Conservation (phyloP, 53 echinoderm and acorn worm genomes). For the Hippasteria phrygiana region DNA sequence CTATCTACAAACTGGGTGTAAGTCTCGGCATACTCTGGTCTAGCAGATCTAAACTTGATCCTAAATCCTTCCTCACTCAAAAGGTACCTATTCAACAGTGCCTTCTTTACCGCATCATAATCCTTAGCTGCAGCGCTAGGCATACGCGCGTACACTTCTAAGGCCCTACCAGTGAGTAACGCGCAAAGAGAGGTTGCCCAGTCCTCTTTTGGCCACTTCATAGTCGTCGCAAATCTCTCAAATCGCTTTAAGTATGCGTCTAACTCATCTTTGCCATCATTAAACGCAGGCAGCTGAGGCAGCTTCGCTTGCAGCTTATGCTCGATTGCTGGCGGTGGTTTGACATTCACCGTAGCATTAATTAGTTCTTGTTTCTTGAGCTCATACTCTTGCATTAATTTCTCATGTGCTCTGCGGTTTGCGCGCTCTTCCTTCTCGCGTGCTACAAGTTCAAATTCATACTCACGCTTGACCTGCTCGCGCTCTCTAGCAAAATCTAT, state of each 20-base stretch:
- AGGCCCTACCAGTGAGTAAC: conserved; percentile 28
- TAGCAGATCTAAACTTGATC: conserved; percentile 44
- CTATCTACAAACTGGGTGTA: conserved; percentile 46
- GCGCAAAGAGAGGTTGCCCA: conserved; percentile 41
- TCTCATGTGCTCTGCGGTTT: conserved; percentile 6
- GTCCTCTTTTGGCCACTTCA: conserved; percentile 9
- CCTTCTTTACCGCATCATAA: conserved; percentile 16
- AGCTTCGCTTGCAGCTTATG: background rate
- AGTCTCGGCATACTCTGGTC: conserved; percentile 29
- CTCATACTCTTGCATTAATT: conserved; percentile 33
- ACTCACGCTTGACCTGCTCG: background rate
- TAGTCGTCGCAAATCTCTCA: conserved; percentile 32
- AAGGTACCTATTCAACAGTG: conserved; percentile 4
- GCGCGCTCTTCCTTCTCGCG: conserved; percentile 7
- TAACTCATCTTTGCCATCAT: conserved; percentile 37
- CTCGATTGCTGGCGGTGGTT: background rate
- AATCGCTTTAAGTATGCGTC: conserved; percentile 29
- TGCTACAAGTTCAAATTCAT: background rate
- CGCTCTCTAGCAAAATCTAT: conserved; percentile 3
- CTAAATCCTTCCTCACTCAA: conserved; percentile 55
- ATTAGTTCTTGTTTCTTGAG: conserved; percentile 1
- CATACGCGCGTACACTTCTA: conserved; percentile 34
- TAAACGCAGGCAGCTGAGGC: conserved; percentile 17
- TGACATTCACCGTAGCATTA: background rate
- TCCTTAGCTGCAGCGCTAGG: background rate